Percentiles rank a stretch among this genome's conserved stretches.
phyloP scores from a whole-genome alignment of 2,888 invertebrate species.

The Lithophane leautieri region DNA sequence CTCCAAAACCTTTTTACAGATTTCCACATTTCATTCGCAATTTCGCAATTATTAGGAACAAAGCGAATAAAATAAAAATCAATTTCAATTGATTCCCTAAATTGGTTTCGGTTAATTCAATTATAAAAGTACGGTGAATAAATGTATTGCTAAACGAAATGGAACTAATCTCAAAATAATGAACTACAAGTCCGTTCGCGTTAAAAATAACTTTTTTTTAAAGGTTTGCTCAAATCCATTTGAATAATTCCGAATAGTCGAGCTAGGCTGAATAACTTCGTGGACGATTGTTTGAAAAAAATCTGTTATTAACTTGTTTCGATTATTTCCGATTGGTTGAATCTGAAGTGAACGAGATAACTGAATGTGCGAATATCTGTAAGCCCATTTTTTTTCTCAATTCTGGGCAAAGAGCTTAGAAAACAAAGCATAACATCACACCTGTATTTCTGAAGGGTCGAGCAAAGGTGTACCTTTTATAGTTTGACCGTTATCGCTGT shows the following conservation, averaged over 20 bases:
- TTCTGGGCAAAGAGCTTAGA: too few species aligned
- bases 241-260: constrained; percentile 33
- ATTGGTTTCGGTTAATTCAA: constrained; percentile 28
- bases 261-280: constrained; percentile 7
- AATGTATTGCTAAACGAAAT: constrained; percentile 38
- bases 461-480: too few species aligned
- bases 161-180: constrained; percentile 54
- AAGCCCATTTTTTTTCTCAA: not conserved
- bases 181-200: constrained; percentile 20
- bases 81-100: constrained; percentile 9
- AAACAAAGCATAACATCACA: not conserved
- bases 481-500: too few species aligned
- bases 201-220: constrained; percentile 40
- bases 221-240: constrained; percentile 44
- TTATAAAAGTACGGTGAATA: constrained; percentile 22
- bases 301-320: constrained; percentile 20
- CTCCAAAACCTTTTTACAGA: not conserved
- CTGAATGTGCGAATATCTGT: not conserved
- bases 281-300: constrained; percentile 18
- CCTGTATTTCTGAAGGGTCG: too few species aligned
- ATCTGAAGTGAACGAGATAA: not conserved
- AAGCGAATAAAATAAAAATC: constrained; percentile 16
- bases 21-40: not conserved
- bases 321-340: constrained; percentile 6
- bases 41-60: not conserved